Percentiles rank a stretch among this genome's conserved stretches.
Conservation (phyloP, 2,888 invertebrate genomes). For the Anarsia innoxiella region DNA sequence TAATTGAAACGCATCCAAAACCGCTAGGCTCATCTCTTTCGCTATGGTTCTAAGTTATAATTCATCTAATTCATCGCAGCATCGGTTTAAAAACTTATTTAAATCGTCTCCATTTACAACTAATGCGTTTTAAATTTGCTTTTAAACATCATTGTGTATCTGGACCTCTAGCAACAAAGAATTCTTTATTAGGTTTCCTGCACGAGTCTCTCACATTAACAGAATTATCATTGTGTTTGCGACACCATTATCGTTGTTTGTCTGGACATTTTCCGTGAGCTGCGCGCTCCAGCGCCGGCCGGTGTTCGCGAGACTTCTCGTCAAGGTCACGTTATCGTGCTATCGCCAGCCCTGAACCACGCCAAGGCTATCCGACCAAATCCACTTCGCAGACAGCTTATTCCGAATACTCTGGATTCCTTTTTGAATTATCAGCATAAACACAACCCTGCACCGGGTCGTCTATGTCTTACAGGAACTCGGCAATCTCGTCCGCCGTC, state of each 20-base stretch:
- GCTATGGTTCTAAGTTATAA: constrained; percentile 14
- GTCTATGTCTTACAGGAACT: constrained; percentile 65
- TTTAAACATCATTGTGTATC: constrained; percentile 2
- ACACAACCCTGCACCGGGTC: constrained; percentile 33
- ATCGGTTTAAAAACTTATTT: too few species aligned
- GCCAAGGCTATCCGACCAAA: constrained; percentile 44
- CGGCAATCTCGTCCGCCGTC: constrained; percentile 57
- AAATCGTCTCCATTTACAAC: too few species aligned
- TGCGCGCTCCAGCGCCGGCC: constrained; percentile 61
- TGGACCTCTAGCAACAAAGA: constrained; percentile 13
- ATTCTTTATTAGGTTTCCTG: constrained; percentile 24
- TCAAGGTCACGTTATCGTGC: constrained; percentile 73
- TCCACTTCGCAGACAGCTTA: constrained; percentile 25
- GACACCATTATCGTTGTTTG: constrained; percentile 60
- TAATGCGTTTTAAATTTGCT: constrained; percentile 20
- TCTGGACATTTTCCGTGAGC: constrained; percentile 63
- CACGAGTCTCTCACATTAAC: constrained; percentile 29
- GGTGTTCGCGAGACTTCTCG: constrained; percentile 58
- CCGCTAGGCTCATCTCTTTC: constrained; percentile 32
- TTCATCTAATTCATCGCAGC: too few species aligned
- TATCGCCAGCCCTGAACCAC: constrained; percentile 63
- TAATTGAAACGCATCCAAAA: constrained; percentile 65
- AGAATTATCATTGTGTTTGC: constrained; percentile 44
- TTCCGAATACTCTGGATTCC: constrained; percentile 22
- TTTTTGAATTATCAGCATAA: constrained; percentile 32